Percentiles rank a stretch among this genome's conserved stretches.
These are phyloP conservation scores for Bagarius yarrelli DNA, from an alignment of 2,113 vertebrate genomes.

Conservation along the genomic window DNA sequence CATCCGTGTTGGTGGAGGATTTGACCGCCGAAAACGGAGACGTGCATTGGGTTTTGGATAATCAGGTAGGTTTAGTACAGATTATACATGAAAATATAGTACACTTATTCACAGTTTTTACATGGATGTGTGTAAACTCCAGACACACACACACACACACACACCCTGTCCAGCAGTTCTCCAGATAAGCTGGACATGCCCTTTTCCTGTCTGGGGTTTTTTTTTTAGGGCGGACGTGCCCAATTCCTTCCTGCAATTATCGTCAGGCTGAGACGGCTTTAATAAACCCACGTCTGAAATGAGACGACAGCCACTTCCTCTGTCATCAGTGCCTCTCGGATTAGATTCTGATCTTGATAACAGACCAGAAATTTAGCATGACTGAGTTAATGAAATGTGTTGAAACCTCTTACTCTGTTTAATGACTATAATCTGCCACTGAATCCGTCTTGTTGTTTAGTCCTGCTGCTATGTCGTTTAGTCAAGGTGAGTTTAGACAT, in stretches of 20 bases:
- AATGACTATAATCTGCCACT: neutral
- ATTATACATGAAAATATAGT: neutral
- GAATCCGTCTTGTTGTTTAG: neutral
- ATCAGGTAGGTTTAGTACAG: conserved; percentile 65
- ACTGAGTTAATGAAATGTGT: neutral
- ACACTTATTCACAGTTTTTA: neutral
- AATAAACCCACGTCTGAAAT: neutral
- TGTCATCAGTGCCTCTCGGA: conserved; percentile 8
- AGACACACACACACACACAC: neutral
- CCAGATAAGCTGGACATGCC: neutral
- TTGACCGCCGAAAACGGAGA: conserved; percentile 86
- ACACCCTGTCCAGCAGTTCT: neutral
- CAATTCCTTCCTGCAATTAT: conserved; percentile 59
- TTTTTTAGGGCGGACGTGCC: conserved; percentile 46
- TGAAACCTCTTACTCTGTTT: neutral
- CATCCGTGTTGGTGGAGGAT: conserved; percentile 92
- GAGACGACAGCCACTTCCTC: neutral
- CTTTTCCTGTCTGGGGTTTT: conserved; percentile 31
- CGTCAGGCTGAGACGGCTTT: neutral
- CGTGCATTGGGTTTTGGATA: conserved; percentile 70
- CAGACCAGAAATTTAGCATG: neutral
- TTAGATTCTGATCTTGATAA: neutral
- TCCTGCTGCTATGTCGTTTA: too few relatives aligned
- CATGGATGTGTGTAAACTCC: neutral
- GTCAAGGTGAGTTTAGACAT: neutral